phyloP scores from a whole-genome alignment of 1,140 invertebrate genomes.

The Chironomus striatipennis region DNA sequence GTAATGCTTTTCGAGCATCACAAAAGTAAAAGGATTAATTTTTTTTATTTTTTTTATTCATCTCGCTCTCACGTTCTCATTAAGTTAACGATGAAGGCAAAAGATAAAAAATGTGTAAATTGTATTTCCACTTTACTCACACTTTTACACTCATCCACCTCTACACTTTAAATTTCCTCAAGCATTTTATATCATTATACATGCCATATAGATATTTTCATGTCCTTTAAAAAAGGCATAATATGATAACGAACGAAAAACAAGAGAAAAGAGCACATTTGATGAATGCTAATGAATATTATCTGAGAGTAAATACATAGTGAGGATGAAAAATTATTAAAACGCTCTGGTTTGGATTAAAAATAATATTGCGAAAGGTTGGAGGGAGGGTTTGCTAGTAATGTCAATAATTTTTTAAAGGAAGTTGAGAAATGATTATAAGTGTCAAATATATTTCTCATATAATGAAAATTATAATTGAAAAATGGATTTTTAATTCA shows the following conservation, averaged over 20 bases:
- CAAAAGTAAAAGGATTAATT: too few species aligned
- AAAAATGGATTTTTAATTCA: too few species aligned
- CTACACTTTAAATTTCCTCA: neutral
- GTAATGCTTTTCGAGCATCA: too few species aligned
- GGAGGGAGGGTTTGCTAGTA: too few species aligned
- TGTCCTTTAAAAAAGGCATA: neutral
- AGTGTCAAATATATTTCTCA: too few species aligned
- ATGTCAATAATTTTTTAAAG: too few species aligned
- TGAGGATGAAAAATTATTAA: neutral
- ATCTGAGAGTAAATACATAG: neutral
- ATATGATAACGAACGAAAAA: neutral
- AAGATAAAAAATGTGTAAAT: neutral
- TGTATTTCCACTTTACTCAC: neutral
- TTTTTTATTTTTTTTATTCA: too few species aligned
- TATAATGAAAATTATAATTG: too few species aligned
- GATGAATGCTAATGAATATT: conserved; percentile 14
- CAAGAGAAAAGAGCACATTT: neutral
- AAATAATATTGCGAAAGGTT: too few species aligned
- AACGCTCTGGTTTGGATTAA: too few species aligned
- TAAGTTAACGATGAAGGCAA: neutral
- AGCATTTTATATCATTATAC: neutral
- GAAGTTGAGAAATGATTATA: too few species aligned
- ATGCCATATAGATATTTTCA: neutral
- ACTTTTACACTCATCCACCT: neutral
- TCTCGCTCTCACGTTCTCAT: too few species aligned